These are phyloP conservation scores for Homarus americanus DNA, from an alignment of 1,140 invertebrate genomes.

Conservation along the genomic window DNA sequence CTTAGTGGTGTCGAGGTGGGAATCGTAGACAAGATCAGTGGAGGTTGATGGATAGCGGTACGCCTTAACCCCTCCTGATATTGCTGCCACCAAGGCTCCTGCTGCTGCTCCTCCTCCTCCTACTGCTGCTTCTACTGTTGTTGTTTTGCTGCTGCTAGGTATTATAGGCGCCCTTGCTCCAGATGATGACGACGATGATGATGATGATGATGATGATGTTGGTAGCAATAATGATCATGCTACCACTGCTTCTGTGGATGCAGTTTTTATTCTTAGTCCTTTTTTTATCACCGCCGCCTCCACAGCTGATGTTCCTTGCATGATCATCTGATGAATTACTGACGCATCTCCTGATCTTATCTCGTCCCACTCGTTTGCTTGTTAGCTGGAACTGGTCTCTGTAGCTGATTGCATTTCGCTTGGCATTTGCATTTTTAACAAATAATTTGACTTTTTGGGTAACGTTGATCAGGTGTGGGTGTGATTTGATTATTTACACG, in stretches of 20 bases:
- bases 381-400: not conserved
- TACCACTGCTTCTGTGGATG: too few relatives aligned
- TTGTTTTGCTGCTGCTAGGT: not conserved
- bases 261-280: too few relatives aligned
- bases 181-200: not conserved
- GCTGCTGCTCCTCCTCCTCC: not conserved
- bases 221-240: too few relatives aligned
- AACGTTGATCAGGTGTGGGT: not conserved
- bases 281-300: too few relatives aligned
- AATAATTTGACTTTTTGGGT: not conserved
- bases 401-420: not conserved
- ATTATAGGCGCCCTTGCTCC: not conserved
- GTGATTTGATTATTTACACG: not conserved
- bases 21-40: constrained; percentile 26
- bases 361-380: not conserved
- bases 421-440: not conserved
- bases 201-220: not conserved
- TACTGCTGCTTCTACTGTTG: not conserved
- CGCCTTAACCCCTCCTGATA: not conserved
- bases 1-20: constrained; percentile 36
- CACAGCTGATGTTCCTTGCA: not conserved
- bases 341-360: not conserved
- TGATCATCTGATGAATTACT: not conserved
- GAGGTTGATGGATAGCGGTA: constrained; percentile 2
- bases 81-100: not conserved